These are phyloP conservation scores for Leptogaster cylindrica DNA, from an alignment of 2,888 invertebrate species.

Conservation along the genomic window DNA sequence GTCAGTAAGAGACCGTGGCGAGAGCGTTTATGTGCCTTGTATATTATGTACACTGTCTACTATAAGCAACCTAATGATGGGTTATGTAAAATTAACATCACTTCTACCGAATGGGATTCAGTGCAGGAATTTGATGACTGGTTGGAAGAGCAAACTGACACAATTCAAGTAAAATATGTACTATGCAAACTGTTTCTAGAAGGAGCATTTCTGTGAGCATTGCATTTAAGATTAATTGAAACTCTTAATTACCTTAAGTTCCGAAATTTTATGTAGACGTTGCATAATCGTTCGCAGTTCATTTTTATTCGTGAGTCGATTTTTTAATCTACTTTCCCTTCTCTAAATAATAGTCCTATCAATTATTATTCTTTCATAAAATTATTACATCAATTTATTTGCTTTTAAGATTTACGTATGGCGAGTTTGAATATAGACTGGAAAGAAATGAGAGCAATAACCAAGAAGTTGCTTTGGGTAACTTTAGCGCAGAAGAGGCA, in stretches of 20 bases:
- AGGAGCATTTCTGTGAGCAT: too few species aligned
- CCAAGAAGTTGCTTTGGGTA: not conserved
- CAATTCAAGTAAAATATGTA: constrained; percentile 42
- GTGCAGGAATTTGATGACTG: constrained; percentile 41
- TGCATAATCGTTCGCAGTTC: too few species aligned
- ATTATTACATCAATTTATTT: too few species aligned
- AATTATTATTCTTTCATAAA: too few species aligned
- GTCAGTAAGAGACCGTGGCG: not conserved
- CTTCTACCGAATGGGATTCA: constrained; percentile 39
- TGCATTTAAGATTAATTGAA: too few species aligned
- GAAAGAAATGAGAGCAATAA: constrained; percentile 26
- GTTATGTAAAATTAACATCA: constrained; percentile 45
- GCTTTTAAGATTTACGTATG: constrained; percentile 34
- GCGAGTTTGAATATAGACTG: constrained; percentile 36
- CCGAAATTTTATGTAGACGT: too few species aligned
- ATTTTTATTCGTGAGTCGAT: too few species aligned
- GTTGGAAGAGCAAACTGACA: constrained; percentile 12
- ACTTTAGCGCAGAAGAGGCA: not conserved
- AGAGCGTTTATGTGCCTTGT: constrained; percentile 43
- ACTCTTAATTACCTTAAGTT: too few species aligned
- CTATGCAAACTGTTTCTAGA: constrained; percentile 46
- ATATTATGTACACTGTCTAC: constrained; percentile 46
- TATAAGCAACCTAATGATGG: constrained; percentile 47
- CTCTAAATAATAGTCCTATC: too few species aligned
- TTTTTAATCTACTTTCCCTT: too few species aligned